Base-by-base conservation (phyloP, 1,140 invertebrate species). In the Leptinotarsa lineolata region DNA sequence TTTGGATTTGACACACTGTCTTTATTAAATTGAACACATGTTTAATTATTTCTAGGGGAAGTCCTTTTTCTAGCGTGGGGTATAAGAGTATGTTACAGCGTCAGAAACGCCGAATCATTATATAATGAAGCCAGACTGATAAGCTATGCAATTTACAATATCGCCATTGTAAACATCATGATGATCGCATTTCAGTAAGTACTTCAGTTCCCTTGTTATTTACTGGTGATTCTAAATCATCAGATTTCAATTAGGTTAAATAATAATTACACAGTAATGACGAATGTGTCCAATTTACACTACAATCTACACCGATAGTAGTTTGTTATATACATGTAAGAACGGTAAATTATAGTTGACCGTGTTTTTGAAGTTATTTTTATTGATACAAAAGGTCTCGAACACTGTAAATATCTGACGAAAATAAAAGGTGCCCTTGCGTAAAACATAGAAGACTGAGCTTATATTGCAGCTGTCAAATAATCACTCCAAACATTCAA, bases 131-230 rank as follows among this genome's bases (percentile, higher is more conserved):
- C 95, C 5, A 88, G 93, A 80, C 89, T 95, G 72, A 97, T 97
- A 78, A 95, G 93, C 58, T 96, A 95, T 85, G 94, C 95, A 8
- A 96, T 97, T 70, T 97, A 97, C 86, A 97, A 97, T 84, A 97
- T 97, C 77, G 94, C 95, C 69, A 88, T 94, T 64, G 93, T 97
- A 74, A 97, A 97, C 84, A 95, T 92, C 54, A 88, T 94, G 30
- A 95, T 97, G 92, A 91, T 96, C 65, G 91, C 93, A 4, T 91
- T 97, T 78, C 95, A 96, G 95, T 97, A 89, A 93, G 94, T 94
- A 72, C 69, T 73, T 70, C 54, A 39, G 0, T 2, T 39, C 30
- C 30, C 8, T 8, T 39, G 30, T 11, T 39, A 30, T 39, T 39
- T 3, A 48, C 48, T 68, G 12, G 8, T 20, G 39, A 15, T 70